A percentile compares a stretch with the other conserved stretches of the same genome.
phyloP scores from a whole-genome alignment of 2,888 invertebrate species.

The Heliconius ismenius region DNA sequence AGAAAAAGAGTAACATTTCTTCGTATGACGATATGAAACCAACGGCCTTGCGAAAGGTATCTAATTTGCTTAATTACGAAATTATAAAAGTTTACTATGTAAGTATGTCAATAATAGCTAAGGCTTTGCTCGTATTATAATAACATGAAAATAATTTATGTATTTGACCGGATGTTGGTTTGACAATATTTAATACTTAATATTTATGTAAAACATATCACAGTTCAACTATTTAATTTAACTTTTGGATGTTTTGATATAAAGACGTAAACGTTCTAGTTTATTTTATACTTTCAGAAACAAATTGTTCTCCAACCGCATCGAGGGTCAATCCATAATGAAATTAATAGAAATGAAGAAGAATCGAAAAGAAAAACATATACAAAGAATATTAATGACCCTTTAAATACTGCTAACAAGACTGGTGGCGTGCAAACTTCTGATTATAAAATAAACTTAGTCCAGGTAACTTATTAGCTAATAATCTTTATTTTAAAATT shows the following conservation, averaged over 20 bases:
- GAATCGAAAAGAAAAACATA: background rate
- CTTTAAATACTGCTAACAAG: slow-evolving; percentile 24
- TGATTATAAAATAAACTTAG: slow-evolving; percentile 60
- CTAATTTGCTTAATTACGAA: slow-evolving; percentile 26
- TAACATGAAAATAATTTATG: slow-evolving; percentile 19
- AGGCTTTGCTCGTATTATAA: slow-evolving; percentile 22
- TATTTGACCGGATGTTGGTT: slow-evolving; percentile 6
- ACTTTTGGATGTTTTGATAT: background rate
- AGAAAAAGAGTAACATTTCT: slow-evolving; percentile 22
- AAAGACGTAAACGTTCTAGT: too few species aligned
- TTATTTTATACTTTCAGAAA: background rate
- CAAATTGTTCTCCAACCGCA: slow-evolving; percentile 1
- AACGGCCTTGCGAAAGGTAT: slow-evolving; percentile 24
- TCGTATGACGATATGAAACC: slow-evolving; percentile 13
- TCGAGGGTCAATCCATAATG: background rate
- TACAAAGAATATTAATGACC: slow-evolving; percentile 8
- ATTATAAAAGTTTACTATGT: slow-evolving; percentile 22
- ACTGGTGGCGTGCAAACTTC: slow-evolving; percentile 60
- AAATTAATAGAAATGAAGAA: background rate
- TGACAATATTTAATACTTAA: background rate
- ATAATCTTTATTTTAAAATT: slow-evolving; percentile 46
- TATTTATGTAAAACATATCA: background rate
- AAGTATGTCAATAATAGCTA: slow-evolving; percentile 22
- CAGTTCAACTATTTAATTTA: background rate
- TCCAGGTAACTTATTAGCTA: slow-evolving; percentile 38